A percentile compares a stretch with the other conserved stretches of the same genome.
Conservation (phyloP, 2,888 invertebrate species). For the Sussaba pulchella region DNA sequence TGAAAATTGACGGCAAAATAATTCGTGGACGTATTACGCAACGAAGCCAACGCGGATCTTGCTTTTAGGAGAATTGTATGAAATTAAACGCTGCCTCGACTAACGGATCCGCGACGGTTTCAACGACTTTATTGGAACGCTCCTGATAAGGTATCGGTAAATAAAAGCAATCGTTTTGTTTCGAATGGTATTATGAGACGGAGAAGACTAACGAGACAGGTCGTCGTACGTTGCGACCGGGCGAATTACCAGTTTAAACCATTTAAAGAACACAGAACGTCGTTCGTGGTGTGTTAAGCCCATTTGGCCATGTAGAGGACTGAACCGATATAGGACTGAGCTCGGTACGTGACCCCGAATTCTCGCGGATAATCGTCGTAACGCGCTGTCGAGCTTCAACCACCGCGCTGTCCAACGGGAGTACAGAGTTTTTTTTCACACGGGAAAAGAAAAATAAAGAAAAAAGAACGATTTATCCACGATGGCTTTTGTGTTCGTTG, state of each 20-base stretch:
- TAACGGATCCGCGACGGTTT: too few species aligned
- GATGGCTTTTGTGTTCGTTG: conserved; percentile 34
- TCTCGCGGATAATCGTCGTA: conserved; percentile 59
- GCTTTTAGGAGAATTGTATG: too few species aligned
- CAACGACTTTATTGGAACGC: conserved; percentile 17
- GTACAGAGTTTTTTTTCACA: too few species aligned
- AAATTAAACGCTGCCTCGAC: too few species aligned
- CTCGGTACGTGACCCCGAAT: conserved; percentile 67
- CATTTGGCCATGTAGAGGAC: conserved; percentile 32
- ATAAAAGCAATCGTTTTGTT: conserved; percentile 3
- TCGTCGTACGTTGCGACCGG: conserved; percentile 4
- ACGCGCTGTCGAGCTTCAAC: too few species aligned
- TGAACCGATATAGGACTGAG: not conserved
- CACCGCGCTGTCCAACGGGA: too few species aligned
- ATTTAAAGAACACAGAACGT: conserved; percentile 34
- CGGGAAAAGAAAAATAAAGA: too few species aligned
- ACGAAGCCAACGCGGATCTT: too few species aligned
- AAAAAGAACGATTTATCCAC: conserved; percentile 26
- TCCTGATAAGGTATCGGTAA: not conserved
- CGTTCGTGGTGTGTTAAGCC: conserved; percentile 43
- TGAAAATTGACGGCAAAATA: too few species aligned
- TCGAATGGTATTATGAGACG: not conserved
- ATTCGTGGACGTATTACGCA: too few species aligned
- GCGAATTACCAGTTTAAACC: conserved; percentile 47
- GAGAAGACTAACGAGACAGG: conserved; percentile 8